These are phyloP conservation scores for Aulostomus chinensis DNA, from an alignment of 2,797 vertebrate genomes.

Conservation along the genomic window DNA sequence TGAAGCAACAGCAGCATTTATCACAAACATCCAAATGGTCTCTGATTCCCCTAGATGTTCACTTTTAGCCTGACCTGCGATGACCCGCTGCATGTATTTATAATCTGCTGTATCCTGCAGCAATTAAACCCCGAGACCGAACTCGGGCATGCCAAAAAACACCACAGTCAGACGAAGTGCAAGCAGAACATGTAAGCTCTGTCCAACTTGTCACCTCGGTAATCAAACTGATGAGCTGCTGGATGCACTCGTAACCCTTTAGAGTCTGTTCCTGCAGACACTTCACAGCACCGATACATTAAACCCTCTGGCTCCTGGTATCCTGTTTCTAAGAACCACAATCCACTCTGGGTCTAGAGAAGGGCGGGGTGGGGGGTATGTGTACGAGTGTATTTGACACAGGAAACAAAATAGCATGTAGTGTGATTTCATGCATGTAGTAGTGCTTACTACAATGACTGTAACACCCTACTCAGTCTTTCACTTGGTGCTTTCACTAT, in stretches of 20 bases:
- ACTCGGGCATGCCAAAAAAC: constrained; percentile 7
- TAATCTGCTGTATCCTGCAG: constrained; percentile 43
- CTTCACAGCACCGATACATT: constrained; percentile 22
- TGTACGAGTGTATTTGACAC: not conserved
- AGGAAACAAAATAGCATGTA: not conserved
- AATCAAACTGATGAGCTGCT: constrained; percentile 30
- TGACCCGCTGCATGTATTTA: constrained; percentile 50
- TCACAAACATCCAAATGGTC: constrained; percentile 36
- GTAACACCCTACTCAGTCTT: not conserved
- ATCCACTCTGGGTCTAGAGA: constrained; percentile 3
- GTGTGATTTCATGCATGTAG: not conserved
- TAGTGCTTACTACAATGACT: not conserved
- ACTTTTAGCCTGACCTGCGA: constrained; percentile 28
- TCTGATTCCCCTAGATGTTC: constrained; percentile 23
- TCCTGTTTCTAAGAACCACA: constrained; percentile 54
- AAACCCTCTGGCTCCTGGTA: constrained; percentile 35
- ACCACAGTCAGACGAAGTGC: constrained; percentile 8
- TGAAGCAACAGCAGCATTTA: constrained; percentile 40
- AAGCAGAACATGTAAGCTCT: constrained; percentile 11
- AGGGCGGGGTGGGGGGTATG: not conserved
- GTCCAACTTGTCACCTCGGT: constrained; percentile 41
- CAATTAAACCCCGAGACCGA: constrained; percentile 36
- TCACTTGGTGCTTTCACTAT: no score
- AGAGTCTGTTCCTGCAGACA: constrained; percentile 30
- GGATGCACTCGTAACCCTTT: constrained; percentile 35